Base-by-base conservation (phyloP, 2,113 vertebrate genomes). In the Bos javanicus region DNA sequence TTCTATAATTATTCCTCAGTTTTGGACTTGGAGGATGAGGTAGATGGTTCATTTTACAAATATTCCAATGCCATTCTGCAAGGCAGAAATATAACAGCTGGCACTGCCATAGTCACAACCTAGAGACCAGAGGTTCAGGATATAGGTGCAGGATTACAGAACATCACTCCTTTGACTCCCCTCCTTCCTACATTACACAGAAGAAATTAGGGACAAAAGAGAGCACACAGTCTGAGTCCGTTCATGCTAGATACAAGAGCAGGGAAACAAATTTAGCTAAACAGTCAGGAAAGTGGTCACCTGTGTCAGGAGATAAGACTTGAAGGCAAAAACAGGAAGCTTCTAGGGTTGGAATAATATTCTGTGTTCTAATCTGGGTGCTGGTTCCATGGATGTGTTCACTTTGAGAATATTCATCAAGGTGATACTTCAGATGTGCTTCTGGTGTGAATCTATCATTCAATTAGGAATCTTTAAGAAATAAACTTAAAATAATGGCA, bases 101-200 rank as follows among this genome's bases (percentile, higher is more conserved):
- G 67, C 26, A 33, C 2, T 56, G 6, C 43, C 4, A 60, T 39
- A 60, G 71, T 30, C 39, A 26, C 39, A 26, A 4, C 6, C 36
- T 33, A 2, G 10, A 23, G 1, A 3, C 50, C 56, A n/a, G 30
- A 12, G 21, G n/a, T 5, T 87, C 7, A 3, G 25, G 48, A 12
- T 30, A 23, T 0, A 33, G 13, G 16, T 0, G 30, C 0, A 23
- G 13, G 7, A 85, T 94, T 26, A 36, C 7, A 25, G 25, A 84
- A 60, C 26, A 60, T 5, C 6, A 0, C n/a, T 15, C 1, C 2
- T 28, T 36, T 30, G 43, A 59, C 2, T 23, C 43, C 10, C 50
- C 39, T 84, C 17, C n/a, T 8, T 30, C 11, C 10, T 5, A 4
- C 2, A 36, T 74, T 52, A n/a, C 80, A 46, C 33, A 54, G 67